Base-by-base conservation (phyloP, 2,888 invertebrate genomes). In the Pheosia gnoma region DNA sequence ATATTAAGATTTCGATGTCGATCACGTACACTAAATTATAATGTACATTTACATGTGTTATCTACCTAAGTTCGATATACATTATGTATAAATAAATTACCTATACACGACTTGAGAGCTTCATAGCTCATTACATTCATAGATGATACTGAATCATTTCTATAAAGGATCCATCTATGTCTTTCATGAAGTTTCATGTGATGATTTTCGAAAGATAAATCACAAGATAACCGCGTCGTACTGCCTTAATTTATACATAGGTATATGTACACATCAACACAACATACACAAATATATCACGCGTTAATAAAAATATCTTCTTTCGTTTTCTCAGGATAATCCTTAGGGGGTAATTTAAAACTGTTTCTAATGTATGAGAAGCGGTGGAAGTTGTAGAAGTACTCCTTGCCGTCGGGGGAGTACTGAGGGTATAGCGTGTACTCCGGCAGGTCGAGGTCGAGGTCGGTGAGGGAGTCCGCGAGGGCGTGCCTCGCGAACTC, bases 401-500 rank as follows among this genome's bases (percentile, higher is more conserved):
- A 93, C 77, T 93, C 93, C 59, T 92, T 90, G 49, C 92, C 93
- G 67, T 92, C 91, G 0, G 93, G 93, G 0, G 91, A 92, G 72
- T 91, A 93, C 62, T 93, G 93, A 0, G 91, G 93, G 74, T 91
- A 92, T 53, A 92, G 82, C 0, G 92, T 89, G 79, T 93, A 93
- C 2, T 87, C 77, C 0, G 93, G 90, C 47, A 92, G 83, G 59
- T 90, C 88, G 25, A 86, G 83, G 62, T 90, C 88, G 8, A 86
- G 62, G 57, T 91, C 89, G 0, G 87, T 77, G 51, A 87, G 79
- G 83, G 91, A 91, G 88, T 90, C 90, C 72, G 91, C 86, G 51
- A 93, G 88, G 8, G 91, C 93, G 68, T 90, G 88, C 68, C 84
- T 87, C 57, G 92, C 89, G 83, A 93, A 93, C 90, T 94, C 93